Base-by-base conservation (phyloP, 1,140 invertebrate species). In the Drosophila arawakana region DNA sequence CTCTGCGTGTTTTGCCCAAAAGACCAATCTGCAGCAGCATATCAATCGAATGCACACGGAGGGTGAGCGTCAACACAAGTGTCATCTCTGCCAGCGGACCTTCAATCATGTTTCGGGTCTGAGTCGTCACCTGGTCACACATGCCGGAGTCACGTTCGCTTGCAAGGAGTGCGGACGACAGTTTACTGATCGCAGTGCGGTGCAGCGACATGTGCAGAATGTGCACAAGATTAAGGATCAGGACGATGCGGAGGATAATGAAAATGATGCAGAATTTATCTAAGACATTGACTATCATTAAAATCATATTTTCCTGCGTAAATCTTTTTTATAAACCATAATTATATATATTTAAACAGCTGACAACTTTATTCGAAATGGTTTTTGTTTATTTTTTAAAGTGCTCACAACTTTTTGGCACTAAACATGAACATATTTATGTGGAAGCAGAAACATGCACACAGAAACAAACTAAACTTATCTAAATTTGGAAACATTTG, bases 161-260 rank as follows among this genome's bases (percentile, higher is more conserved):
- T 96, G 96, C 91, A 93, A 93, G 7, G 93, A 94, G 68, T 96
- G 96, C 79, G 93, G 94, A 35, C 95, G 95, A 50, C 93, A 93
- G n/a, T 96, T 96, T 85, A 95, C 93, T 9, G 95, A 96, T 92
- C 95, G 95, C 79, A 96, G 95, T 70, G 95, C 95, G 0, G 89
- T 96, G 30, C 91, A 94, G 44, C 93, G 95, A 30, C 96, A 96
- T 79, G 93, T 85, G 0, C 43, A 54, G 10, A 80, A 73, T 9
- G 75, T 91, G 13, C 91, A 92, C 52, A 88, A 88, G 15, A 25
- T 70, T 3, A 60, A 47, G 43, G 78, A 65, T 43, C 34, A 0
- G 8, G 55, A 9, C 2, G 65, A 6, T 0, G 60, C 73, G 9
- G 84, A 89, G 3, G 49, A 52, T 3, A 84, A 82, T 58, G 66